Evolutionary conservation across 92 coral and sea anemone genomes (phyloP).

Genomic region (Paragorgia papillata): DNA sequence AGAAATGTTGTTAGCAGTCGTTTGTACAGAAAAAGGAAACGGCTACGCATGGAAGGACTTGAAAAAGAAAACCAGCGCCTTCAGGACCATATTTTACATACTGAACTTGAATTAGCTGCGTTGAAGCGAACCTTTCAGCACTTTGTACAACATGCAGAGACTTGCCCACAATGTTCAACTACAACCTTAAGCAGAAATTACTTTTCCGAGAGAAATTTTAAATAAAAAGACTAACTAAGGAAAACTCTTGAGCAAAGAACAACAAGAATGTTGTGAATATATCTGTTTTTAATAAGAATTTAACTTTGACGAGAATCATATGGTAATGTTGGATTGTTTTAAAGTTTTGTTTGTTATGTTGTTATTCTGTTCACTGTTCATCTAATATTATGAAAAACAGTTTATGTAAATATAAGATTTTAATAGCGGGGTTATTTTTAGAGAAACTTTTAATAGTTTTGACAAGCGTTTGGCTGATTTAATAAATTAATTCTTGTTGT

Average conservation of each 20-base stretch:
- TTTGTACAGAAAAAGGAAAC: constrained; percentile 43
- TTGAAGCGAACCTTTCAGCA: constrained; percentile 39
- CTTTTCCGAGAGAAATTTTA: constrained; percentile 12
- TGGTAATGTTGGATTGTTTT: too few species aligned
- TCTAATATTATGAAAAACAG: too few species aligned
- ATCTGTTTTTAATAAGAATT: too few species aligned
- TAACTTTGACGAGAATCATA: too few species aligned
- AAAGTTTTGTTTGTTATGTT: too few species aligned
- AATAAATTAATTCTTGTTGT: too few species aligned
- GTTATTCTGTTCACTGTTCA: too few species aligned
- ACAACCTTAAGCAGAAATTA: constrained; percentile 21
- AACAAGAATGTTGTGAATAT: too few species aligned
- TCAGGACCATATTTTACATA: constrained; percentile 23
- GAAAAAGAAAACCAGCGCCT: constrained; percentile 43
- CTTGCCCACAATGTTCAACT: constrained; percentile 41
- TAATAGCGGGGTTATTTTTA: too few species aligned
- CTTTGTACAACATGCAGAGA: constrained; percentile 48
- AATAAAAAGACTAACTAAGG: not conserved
- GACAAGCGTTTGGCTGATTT: too few species aligned
- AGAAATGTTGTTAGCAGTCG: constrained; percentile 43
- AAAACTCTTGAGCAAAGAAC: not conserved
- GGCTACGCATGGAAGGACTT: constrained; percentile 44
- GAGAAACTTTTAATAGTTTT: too few species aligned
- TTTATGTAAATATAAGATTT: too few species aligned
- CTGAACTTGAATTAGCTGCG: constrained; percentile 22